Evolutionary conservation across 1,140 invertebrate species (phyloP), one percentile per base, ranked within the genome.

Genomic region (Riptortus pedestris): DNA sequence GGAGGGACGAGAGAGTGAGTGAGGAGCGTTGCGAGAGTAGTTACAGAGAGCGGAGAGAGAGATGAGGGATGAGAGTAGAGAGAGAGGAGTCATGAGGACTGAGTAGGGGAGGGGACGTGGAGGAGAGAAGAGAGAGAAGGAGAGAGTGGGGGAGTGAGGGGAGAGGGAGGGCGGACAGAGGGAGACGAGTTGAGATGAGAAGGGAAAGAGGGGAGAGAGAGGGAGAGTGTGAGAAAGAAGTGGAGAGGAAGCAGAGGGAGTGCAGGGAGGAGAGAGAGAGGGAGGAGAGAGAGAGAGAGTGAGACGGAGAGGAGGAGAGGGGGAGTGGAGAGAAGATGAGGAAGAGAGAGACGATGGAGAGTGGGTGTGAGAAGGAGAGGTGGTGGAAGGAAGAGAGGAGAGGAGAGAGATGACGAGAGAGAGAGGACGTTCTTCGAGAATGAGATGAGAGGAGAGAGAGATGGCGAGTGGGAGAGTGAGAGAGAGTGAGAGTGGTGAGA

Each of bases 191-290:
- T 26, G 38, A 26, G 61, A 22, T 18, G 28, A 27, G 28, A 45
- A 63, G 61, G 27, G 45, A 52, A 16, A 29, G 45, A 51, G 45
- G 38, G 18, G 38, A 28, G 22, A 52, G 61, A 63, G 47, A 52
- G 22, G 28, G 61, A 63, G 38, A 51, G 48, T 18, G 22, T 26
- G 45, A 63, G 33, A 38, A 16, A 38, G 33, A 38, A 16, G 16
- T 5, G 16, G 33, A 38, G 33, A 38, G 33, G 16, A 16, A 38
- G 33, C n/a, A n/a, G n/a, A n/a, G n/a, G n/a, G n/a, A n/a, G n/a
- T n/a, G n/a, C n/a, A n/a, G n/a, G n/a, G n/a, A n/a, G n/a, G n/a
- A n/a, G n/a, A n/a, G n/a, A n/a, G n/a, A n/a, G n/a, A n/a, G n/a
- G n/a, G n/a, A n/a, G n/a, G n/a, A n/a, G n/a, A n/a, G n/a, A n/a